These are phyloP conservation scores for Thereva unica DNA, from an alignment of 2,888 invertebrate genomes.

Conservation along the genomic window DNA sequence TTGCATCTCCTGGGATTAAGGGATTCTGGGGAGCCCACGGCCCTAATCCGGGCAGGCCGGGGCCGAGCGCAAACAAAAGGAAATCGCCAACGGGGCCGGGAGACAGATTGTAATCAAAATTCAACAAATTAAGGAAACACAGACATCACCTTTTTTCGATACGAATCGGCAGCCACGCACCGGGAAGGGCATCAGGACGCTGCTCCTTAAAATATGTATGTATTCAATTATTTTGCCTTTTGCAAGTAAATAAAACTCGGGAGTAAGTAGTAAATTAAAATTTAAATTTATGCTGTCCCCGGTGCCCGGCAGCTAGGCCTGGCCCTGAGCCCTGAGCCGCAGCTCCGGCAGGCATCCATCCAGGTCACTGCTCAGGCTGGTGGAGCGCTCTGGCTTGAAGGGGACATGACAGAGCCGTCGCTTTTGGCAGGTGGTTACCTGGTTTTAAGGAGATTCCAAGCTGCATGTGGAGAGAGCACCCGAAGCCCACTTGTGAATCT, in stretches of 20 bases:
- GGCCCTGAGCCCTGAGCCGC: not conserved
- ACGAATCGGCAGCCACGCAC: slow-evolving; percentile 18
- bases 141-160: slow-evolving; percentile 47
- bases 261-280: slow-evolving; percentile 47
- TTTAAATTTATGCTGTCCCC: slow-evolving; percentile 47
- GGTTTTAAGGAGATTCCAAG: not conserved
- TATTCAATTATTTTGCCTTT: slow-evolving; percentile 48
- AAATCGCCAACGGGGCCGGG: slow-evolving; percentile 25
- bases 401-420: slow-evolving; percentile 33
- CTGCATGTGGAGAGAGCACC: not conserved
- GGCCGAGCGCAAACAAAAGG: not conserved
- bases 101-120: slow-evolving; percentile 49
- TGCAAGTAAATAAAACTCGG: slow-evolving; percentile 45
- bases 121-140: slow-evolving; percentile 49
- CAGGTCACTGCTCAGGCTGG: not conserved
- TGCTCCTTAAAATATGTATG: slow-evolving; percentile 46
- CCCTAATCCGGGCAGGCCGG: no score
- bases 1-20: no score
- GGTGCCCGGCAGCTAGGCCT: not conserved
- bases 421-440: slow-evolving; percentile 40
- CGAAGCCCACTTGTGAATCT: not conserved
- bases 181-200: slow-evolving; percentile 38
- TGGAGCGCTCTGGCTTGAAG: not conserved
- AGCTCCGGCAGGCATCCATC: slow-evolving; percentile 16
- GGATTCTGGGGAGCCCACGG: no score